Conservation (phyloP, 1,140 invertebrate genomes). For the Tetragonula clypearis region DNA sequence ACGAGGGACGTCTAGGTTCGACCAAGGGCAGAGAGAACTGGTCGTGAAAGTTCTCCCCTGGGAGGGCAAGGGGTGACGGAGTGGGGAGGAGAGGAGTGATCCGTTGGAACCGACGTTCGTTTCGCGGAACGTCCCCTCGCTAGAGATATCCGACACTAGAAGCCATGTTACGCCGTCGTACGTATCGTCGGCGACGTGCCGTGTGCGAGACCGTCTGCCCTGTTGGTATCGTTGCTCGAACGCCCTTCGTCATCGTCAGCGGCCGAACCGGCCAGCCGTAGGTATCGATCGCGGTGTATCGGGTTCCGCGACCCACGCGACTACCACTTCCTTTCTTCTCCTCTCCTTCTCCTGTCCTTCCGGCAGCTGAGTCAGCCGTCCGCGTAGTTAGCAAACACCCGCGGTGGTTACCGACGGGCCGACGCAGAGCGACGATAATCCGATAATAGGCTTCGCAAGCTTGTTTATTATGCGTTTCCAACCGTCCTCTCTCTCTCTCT, state of each 20-base stretch:
- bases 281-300: constrained; percentile 62
- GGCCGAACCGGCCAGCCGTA: constrained; percentile 39
- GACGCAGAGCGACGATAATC: background rate
- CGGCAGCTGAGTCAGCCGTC: background rate
- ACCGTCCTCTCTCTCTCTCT: background rate
- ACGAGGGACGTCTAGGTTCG: background rate
- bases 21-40: constrained; percentile 13
- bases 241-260: constrained; percentile 47
- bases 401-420: background rate
- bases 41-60: constrained; percentile 12
- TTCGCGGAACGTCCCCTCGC: constrained; percentile 41
- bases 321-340: constrained; percentile 51
- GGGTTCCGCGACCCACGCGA: constrained; percentile 56
- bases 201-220: constrained; percentile 32
- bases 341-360: constrained; percentile 14
- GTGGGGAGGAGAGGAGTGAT: background rate
- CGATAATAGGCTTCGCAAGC: constrained; percentile 14
- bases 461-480: background rate
- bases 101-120: constrained; percentile 41
- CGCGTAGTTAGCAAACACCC: constrained; percentile 7
- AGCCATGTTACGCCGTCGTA: constrained; percentile 59
- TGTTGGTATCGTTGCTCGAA: constrained; percentile 32
- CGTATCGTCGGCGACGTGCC: background rate
- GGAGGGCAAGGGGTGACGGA: background rate
- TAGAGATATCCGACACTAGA: constrained; percentile 68